Evolutionary conservation across 2,113 vertebrate species (phyloP).

Genomic region (Poecile atricapillus): DNA sequence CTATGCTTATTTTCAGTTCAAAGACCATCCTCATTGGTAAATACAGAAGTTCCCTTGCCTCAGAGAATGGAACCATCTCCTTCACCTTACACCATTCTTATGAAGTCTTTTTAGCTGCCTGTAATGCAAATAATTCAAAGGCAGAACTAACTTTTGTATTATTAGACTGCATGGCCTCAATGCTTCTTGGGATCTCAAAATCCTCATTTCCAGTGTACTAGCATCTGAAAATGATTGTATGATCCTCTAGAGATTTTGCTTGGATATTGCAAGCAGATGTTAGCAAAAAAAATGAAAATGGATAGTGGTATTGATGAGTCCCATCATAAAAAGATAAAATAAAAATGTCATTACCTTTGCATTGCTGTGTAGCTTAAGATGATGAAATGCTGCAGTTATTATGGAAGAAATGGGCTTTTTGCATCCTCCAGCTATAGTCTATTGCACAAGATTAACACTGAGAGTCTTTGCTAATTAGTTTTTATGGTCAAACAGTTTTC

Average conservation of each 20-base stretch:
- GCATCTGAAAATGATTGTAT: constrained; percentile 42
- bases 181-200: not conserved
- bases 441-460: constrained; percentile 79
- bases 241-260: constrained; percentile 43
- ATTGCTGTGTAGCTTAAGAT: constrained; percentile 52
- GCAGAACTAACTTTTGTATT: not conserved
- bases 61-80: not conserved
- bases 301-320: constrained; percentile 63
- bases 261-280: constrained; percentile 54
- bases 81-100: not conserved
- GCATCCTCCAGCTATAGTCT: constrained; percentile 76
- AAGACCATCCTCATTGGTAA: not conserved
- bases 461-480: constrained; percentile 85
- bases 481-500: constrained; percentile 79
- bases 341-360: constrained; percentile 76
- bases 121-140: not conserved
- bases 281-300: constrained; percentile 46
- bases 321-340: constrained; percentile 67
- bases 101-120: not conserved
- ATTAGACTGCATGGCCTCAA: constrained; percentile 16
- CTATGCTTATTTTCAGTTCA: not conserved
- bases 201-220: constrained; percentile 18
- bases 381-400: constrained; percentile 64
- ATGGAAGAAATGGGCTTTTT: constrained; percentile 62
- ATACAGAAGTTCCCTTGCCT: not conserved